phyloP scores from a whole-genome alignment of 2,888 invertebrate genomes.

The Quadriops clusia region DNA sequence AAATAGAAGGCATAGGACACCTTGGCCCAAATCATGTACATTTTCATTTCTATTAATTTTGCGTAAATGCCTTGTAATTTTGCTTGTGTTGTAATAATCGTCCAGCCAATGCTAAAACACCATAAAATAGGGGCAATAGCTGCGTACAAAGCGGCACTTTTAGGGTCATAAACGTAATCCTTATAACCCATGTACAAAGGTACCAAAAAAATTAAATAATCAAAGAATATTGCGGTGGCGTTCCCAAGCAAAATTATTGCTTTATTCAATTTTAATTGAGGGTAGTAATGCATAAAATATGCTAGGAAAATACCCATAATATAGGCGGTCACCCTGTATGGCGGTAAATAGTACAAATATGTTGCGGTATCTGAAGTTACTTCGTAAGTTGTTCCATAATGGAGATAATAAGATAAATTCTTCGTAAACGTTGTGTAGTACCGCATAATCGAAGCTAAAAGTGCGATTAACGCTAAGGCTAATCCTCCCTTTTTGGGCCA shows the following conservation, averaged over 20 bases:
- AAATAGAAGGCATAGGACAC: slow-evolving; percentile 60
- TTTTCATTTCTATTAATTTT: no score
- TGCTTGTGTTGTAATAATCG: slow-evolving; percentile 51
- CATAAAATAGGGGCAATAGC: slow-evolving; percentile 59
- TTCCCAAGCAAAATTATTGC: slow-evolving; percentile 37
- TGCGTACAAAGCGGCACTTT: slow-evolving; percentile 55
- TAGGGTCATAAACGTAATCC: slow-evolving; percentile 47
- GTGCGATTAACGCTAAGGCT: slow-evolving; percentile 37
- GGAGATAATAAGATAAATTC: slow-evolving; percentile 52
- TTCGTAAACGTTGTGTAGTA: slow-evolving; percentile 49
- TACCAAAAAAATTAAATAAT: slow-evolving; percentile 44
- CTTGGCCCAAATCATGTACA: slow-evolving; percentile 51
- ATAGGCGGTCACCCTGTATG: slow-evolving; percentile 54
- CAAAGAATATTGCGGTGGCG: slow-evolving; percentile 39
- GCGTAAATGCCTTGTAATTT: no score
- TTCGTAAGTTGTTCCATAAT: slow-evolving; percentile 57
- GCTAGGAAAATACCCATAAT: slow-evolving; percentile 55
- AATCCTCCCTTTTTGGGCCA: slow-evolving; percentile 45
- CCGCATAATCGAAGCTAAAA: slow-evolving; percentile 46
- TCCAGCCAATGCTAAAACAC: slow-evolving; percentile 56
- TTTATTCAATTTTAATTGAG: no score
- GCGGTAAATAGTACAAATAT: slow-evolving; percentile 54
- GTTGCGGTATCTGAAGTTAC: slow-evolving; percentile 45
- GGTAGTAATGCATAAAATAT: slow-evolving; percentile 25
- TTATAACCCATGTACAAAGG: slow-evolving; percentile 53